Evolutionary conservation across 2,888 invertebrate species (phyloP), one percentile per base, ranked within the genome.

Genomic region (Andrena marginata): DNA sequence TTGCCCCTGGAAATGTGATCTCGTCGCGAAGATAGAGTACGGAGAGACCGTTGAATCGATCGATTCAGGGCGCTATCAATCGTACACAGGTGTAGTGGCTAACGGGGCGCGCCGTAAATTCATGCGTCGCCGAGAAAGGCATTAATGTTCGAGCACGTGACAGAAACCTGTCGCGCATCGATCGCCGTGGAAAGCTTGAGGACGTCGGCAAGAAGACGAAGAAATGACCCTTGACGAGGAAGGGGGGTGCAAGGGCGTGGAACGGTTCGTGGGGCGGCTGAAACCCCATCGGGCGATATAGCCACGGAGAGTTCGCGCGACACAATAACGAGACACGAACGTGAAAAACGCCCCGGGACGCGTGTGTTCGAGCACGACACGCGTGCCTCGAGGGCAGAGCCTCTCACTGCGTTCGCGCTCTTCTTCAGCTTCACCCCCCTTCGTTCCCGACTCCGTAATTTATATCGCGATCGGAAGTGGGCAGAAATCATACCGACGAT

Each of bases 211-310:
- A 78, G 73, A 83, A 85, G 77, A 77, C 68, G 78, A 85, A 83
- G 87, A 85, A 87, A 80, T 64, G 85, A 87, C 77, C 78, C 77
- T 77, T 70, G 87, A 71, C 76, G 76, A 64, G 77, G 35, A 56
- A 71, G 63, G 64, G 71, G 71, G 63, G 56, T 59, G 63, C 23
- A 29, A 29, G 59, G 77, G 77, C 20, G 33, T 63, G 67, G 87
- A 73, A 75, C 67, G 67, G 74, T 62, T 75, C 78, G 67, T 42
- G 54, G 77, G 80, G 77, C 71, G 77, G 56, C 70, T 77, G 87
- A 87, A 87, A 85, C 83, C 78, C 76, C 82, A 79, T 87, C 84
- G 42, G 76, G 80, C 80, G 42, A 48, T 59, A 35, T 59, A 68
- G 80, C 75, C 78, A 56, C 59, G 69, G 54, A 77, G 85, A 77